Evolutionary conservation across 1,140 invertebrate genomes (phyloP), one percentile per base, ranked within the genome.

Genomic region (Atta cephalotes): DNA sequence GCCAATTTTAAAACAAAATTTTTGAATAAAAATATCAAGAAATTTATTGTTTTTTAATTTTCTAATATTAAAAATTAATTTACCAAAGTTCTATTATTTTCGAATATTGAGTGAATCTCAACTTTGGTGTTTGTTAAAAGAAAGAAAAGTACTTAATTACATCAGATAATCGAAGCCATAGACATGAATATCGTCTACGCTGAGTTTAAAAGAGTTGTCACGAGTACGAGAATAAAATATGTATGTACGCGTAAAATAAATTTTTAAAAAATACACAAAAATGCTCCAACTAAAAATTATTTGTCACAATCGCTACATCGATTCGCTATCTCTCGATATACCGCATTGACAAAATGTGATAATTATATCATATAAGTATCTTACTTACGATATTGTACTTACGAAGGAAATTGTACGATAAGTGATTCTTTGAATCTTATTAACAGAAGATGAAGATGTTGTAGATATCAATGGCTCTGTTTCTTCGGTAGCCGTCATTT

Each of bases 401-500:
- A 93, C 93, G 62, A 90, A 87, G 3, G 81, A 78, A n/a, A 94
- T 76, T 21, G 92, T 79, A 62, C 91, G 77, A 77, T 93, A 93
- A 16, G 88, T 91, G 35, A 76, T 76, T 21, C 90, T 88, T 68
- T 88, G 87, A 9, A 53, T 6, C 49, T 90, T 90, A 60, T 45
- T 66, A 3, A 66, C 35, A 0, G 49, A 56, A 60, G 56, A 62
- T 18, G 78, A 70, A 0, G 66, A 86, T 14, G 84, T 85, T 5
- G 87, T 66, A 2, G 90, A 21, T 45, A 93, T 91, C 39, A 94
- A 78, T 0, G 92, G 93, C 56, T 93, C 91, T 18, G 78, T 92
- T 78, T 94, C 93, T 51, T 94, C 93, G 3, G 88, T 90, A 14
- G 90, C 90, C 5, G 92, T 92, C 93, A 94, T 94, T 82, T 70